Evolutionary conservation across 2,888 invertebrate genomes (phyloP), one percentile per base, ranked within the genome.

Genomic region (Troglohyphantes excavatus): DNA sequence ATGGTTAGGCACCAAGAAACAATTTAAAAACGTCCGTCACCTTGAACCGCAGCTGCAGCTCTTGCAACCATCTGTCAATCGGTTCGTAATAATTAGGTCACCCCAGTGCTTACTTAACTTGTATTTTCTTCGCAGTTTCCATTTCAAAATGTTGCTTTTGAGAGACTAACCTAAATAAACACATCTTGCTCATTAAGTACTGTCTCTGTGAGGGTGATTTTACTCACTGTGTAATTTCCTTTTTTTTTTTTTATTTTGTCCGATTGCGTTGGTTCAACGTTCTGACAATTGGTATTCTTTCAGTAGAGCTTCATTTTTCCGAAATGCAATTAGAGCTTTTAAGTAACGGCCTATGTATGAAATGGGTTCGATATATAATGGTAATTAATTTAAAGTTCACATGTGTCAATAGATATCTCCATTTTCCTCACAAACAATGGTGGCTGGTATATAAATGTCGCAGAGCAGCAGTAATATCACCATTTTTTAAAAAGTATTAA

Each of bases 131-230:
- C 65, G 43, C 27, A 23, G 46, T 81, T 81, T 29, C 81, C 43
- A 33, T 29, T 2, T 39, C 13, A 33, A 82, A 82, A 70, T 3
- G 33, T 21, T 17, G 19, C 59, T 27, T 53, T n/a, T 2, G 39
- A 21, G 29, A 53, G 75, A 59, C 70, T 70, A 82, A 82, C 82
- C 82, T 59, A 70, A 68, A 82, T 82, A 82, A 82, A 82, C 53
- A 29, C 78, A 76, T 81, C 68, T 21, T 7, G n/a, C 39, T 59
- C 53, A 67, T 81, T 7, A 39, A 39, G 39, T 39, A 6, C 39
- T 6, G 39, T 39, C 39, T 39, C 13, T 11, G 13, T 39, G 39
- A 39, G 13, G 13, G 13, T 39, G 39, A 11, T 39, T 39, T 6
- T 33, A 33, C 33, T 33, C 3, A 33, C 33, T 33, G 9, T 33